Percentiles rank a stretch among this genome's conserved stretches.
These are phyloP conservation scores for Leptatherina wallacei DNA, from an alignment of 2,797 vertebrate genomes.

Conservation along the genomic window DNA sequence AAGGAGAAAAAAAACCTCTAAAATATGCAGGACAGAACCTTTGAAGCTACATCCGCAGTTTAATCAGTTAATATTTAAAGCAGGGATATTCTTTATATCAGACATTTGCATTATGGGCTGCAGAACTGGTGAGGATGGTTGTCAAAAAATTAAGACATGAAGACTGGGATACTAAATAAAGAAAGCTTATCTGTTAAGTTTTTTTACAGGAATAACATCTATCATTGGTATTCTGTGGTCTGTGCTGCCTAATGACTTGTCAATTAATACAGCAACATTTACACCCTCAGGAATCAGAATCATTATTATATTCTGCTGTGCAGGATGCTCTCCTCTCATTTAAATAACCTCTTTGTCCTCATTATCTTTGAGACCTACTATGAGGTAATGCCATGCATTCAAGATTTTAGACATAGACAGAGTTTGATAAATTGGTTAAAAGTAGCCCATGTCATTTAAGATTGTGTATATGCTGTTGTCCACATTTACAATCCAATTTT, in stretches of 20 bases:
- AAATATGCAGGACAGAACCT: slow-evolving; percentile 76
- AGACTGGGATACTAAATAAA: slow-evolving; percentile 38
- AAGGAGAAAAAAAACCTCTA: slow-evolving; percentile 49
- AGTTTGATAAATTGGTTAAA: background rate
- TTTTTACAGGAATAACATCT: slow-evolving; percentile 34
- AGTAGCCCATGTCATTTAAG: background rate
- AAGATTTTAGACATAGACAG: background rate
- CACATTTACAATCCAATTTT: slow-evolving; percentile 7
- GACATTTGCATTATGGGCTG: slow-evolving; percentile 54
- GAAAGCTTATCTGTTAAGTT: slow-evolving; percentile 46
- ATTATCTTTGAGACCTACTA: background rate
- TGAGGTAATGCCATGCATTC: slow-evolving; percentile 2
- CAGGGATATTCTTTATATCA: slow-evolving; percentile 71
- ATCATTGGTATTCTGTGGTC: slow-evolving; percentile 73
- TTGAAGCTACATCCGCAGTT: slow-evolving; percentile 76
- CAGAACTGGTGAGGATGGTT: slow-evolving; percentile 24
- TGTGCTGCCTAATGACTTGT: slow-evolving; percentile 58
- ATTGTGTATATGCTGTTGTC: slow-evolving; percentile 10
- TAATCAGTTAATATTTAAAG: slow-evolving; percentile 82
- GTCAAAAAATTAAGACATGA: slow-evolving; percentile 24
- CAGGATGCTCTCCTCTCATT: slow-evolving; percentile 51
- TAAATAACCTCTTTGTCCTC: slow-evolving; percentile 29
- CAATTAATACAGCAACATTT: slow-evolving; percentile 64
- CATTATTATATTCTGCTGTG: slow-evolving; percentile 68
- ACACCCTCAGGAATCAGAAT: slow-evolving; percentile 56